phyloP scores from a whole-genome alignment of 2,113 vertebrate species.

The Alaudala cheleensis region DNA sequence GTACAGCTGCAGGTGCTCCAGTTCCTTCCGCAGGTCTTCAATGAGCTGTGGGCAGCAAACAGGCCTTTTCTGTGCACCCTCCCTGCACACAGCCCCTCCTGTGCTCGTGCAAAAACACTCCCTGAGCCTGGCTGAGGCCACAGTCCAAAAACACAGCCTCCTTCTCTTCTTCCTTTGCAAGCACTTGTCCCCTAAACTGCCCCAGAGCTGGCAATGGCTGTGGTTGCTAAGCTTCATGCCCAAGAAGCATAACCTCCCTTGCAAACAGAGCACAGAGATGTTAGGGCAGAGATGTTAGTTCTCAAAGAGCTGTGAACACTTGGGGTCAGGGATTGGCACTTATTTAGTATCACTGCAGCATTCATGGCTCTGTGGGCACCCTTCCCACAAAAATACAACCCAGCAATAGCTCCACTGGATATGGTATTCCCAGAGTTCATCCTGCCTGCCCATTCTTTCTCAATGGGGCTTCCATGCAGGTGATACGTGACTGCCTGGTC shows the following conservation, averaged over 20 bases:
- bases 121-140: not conserved
- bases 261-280: not conserved
- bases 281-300: not conserved
- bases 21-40: slow-evolving; percentile 90
- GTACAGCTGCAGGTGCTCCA: slow-evolving; percentile 93
- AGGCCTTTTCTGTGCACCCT: not conserved
- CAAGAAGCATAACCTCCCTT: not conserved
- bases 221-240: not conserved
- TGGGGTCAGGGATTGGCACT: not conserved
- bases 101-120: not conserved
- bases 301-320: not conserved
- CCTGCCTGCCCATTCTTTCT: not conserved
- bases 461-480: not conserved
- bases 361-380: not conserved
- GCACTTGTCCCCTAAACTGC: not conserved
- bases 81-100: not conserved
- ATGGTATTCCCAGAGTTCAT: not conserved
- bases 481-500: rapidly evolving
- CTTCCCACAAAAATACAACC: not conserved
- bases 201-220: not conserved
- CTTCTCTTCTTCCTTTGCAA: not conserved
- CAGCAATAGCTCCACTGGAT: not conserved
- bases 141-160: not conserved
- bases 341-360: not conserved
- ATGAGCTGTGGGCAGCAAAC: slow-evolving; percentile 82